Evolutionary conservation across 2,888 invertebrate genomes (phyloP).

Genomic region (Diplolepis rosae): DNA sequence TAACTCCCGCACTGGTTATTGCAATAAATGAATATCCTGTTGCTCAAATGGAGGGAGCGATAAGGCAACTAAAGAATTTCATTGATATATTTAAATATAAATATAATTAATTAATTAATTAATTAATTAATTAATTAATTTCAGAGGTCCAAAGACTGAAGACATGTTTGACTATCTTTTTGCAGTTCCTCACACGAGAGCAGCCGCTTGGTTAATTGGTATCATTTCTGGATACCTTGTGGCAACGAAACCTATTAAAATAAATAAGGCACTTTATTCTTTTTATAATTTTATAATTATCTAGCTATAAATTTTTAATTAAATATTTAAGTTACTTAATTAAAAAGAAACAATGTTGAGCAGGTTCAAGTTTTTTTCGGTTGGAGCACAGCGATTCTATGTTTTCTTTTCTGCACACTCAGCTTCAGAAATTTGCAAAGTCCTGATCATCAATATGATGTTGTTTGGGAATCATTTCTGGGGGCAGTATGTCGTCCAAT

Average conservation of each 20-base stretch:
- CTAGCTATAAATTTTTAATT: no score
- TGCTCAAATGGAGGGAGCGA: constrained; percentile 57
- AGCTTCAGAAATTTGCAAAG: constrained; percentile 52
- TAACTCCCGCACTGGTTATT: constrained; percentile 65
- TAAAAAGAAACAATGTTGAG: not conserved
- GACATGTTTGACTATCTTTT: no score
- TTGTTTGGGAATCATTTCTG: constrained; percentile 67
- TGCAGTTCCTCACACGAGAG: constrained; percentile 42
- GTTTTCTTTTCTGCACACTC: constrained; percentile 30
- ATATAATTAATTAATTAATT: no score
- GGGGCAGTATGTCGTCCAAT: constrained; percentile 69
- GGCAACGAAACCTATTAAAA: no score
- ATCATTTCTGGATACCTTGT: constrained; percentile 46
- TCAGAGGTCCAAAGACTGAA: no score
- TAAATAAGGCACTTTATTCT: no score
- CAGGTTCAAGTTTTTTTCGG: no score
- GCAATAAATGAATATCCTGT: constrained; percentile 70
- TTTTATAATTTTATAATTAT: no score
- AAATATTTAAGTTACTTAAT: not conserved
- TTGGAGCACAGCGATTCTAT: constrained; percentile 2
- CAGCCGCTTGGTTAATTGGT: constrained; percentile 48
- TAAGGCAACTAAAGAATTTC: not conserved
- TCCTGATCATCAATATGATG: constrained; percentile 62
- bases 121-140: no score
- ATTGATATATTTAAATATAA: no score